Evolutionary conservation across 2,888 invertebrate species (phyloP), one percentile per base, ranked within the genome.

Genomic region (Odontomyia ornata): DNA sequence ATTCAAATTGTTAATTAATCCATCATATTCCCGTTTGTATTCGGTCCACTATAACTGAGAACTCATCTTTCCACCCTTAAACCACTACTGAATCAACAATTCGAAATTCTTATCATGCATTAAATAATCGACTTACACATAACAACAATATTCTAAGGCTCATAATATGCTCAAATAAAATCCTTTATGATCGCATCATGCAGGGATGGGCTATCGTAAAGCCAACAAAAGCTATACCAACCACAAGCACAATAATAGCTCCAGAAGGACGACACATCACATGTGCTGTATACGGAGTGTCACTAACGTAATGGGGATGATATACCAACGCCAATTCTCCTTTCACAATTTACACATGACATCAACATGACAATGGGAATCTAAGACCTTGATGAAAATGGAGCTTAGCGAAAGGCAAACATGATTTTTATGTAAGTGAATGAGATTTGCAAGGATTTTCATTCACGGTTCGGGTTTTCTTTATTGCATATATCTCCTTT

Each of bases 91-190:
- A 69, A 18, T 47, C 69, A 69, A 47, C 69, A 43, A 69, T 69
- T 18, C 15, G 23, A 73, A 36, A 73, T 60, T 73, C 46, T 30
- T 57, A 21, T 60, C 52, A 73, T 73, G 78, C 79, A 77, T 78
- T 64, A 79, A 79, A 79, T 79, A 79, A 79, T 79, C 77, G 75
- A 77, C 78, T 77, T 76, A 79, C 79, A 79, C 75, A 77, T 78
- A 78, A 79, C 77, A 79, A 77, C 76, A 77, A 77, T 79, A 79
- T 77, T 69, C 75, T 78, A 77, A 76, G 78, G 77, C 76, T 46
- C 77, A 72, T 77, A 78, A 77, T 79, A 75, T 79, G 77, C 76
- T 79, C 73, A 67, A 76, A 76, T 72, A 79, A 75, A 76, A 76
- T 77, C 77, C 73, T 77, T 79, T 77, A 77, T 76, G 76, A 76